Percentiles rank a stretch among this genome's conserved stretches.
phyloP scores from a whole-genome alignment of 2,888 invertebrate genomes.

The Tetheella fluctuosa region DNA sequence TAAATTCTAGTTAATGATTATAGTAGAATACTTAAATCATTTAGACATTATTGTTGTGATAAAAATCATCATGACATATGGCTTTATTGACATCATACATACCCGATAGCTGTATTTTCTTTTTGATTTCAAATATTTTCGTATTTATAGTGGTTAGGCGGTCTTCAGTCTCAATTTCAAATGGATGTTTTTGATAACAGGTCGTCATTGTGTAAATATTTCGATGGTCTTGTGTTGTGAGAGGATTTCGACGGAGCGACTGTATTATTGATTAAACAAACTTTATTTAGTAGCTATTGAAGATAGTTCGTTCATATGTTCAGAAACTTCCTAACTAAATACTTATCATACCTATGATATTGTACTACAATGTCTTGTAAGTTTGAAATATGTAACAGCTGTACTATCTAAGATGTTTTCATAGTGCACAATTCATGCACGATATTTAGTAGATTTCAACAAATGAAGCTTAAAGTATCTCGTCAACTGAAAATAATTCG shows the following conservation, averaged over 20 bases:
- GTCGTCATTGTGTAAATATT: constrained; percentile 48
- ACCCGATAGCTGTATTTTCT: constrained; percentile 94
- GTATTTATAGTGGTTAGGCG: constrained; percentile 86
- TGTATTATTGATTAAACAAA: constrained; percentile 30
- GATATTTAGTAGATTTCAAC: too few relatives aligned
- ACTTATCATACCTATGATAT: background rate
- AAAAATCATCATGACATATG: background rate
- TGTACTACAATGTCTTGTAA: too few relatives aligned
- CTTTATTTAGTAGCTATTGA: background rate
- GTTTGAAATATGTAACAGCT: background rate
- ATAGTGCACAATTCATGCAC: too few relatives aligned
- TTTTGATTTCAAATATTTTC: constrained; percentile 93
- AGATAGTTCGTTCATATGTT: background rate
- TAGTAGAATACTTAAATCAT: background rate
- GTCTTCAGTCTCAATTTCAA: constrained; percentile 79
- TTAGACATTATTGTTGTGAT: background rate
- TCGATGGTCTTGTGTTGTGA: constrained; percentile 3
- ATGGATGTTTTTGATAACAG: constrained; percentile 80
- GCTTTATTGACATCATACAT: constrained; percentile 32
- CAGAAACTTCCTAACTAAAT: background rate
- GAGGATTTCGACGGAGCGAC: constrained; percentile 16
- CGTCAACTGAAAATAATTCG: background rate
- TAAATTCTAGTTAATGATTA: background rate
- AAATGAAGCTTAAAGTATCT: background rate
- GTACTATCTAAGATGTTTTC: too few relatives aligned